Conservation (phyloP, 1,140 invertebrate genomes). For the Paraescarpia echinospica region DNA sequence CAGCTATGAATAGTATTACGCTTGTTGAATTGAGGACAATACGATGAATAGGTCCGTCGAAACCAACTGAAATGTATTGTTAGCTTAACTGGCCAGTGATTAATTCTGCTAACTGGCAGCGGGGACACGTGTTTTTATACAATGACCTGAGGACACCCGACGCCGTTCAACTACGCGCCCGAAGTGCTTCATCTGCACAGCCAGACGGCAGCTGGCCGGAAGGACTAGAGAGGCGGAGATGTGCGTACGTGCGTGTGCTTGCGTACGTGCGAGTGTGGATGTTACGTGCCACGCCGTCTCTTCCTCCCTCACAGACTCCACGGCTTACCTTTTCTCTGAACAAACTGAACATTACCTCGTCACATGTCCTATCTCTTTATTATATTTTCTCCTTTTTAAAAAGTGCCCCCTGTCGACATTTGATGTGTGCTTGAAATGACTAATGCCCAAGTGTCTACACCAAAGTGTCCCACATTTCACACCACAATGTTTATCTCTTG, state of each 20-base stretch:
- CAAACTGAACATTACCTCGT: no score
- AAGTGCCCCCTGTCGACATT: no score
- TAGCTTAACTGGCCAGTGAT: background rate
- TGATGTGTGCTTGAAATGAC: no score
- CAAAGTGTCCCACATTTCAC: no score
- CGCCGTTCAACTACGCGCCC: background rate
- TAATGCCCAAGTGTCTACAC: no score
- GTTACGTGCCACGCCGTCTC: no score
- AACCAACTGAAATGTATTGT: background rate
- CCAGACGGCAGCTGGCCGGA: background rate
- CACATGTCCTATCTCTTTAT: no score
- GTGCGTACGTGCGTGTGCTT: background rate
- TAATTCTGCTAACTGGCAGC: background rate
- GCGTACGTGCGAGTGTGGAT: no score
- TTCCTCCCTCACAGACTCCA: no score
- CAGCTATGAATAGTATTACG: background rate
- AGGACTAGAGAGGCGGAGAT: background rate
- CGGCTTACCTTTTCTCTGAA: no score
- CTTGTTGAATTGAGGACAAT: background rate
- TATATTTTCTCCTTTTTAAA: no score
- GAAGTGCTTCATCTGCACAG: background rate
- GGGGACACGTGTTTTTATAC: background rate
- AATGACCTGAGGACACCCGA: background rate
- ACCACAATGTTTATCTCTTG: no score
- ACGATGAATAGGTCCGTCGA: background rate